Evolutionary conservation across 2,888 invertebrate genomes (phyloP), one percentile per base, ranked within the genome.

Genomic region (Aporophyla lueneburgensis): DNA sequence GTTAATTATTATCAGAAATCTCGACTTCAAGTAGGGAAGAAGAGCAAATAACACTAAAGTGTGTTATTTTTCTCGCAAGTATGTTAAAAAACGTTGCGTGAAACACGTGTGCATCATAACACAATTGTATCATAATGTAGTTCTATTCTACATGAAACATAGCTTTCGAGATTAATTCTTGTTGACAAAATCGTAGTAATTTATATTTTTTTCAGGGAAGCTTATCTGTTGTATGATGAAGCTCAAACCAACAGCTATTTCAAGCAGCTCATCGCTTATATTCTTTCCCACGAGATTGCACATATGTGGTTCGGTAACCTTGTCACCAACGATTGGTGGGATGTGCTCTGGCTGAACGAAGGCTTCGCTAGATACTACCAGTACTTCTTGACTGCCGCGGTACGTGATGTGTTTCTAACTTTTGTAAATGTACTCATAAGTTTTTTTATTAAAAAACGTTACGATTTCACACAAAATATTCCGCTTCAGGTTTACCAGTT

Each of bases 301-400:
- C 98, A 98, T 90, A 97, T 97, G 97, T 98, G 98, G 98, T 98
- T 98, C 88, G 98, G 98, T 58, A 97, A 98, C 90, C 92, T 97
- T 40, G 97, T 98, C 10, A 97, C 97, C 3, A 96, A 97, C 71
- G 94, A 97, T 56, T 98, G 97, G 97, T 98, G 98, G 98, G 96
- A 96, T 27, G 96, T 95, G n/a, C 92, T 97, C 2, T 98, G 97
- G 97, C 92, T 98, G 10, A 97, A 97, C 90, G 97, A 97, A 94
- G 97, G 97, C 5, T 98, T 98, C 81, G 98, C 98, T 0, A 97
- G 97, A 89, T 98, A 97, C 92, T 98, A 98, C 88, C 97, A 98
- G 92, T 98, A 98, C 90, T 97, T 97, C 87, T 97, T 97, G 0
- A 97, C 97, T 61, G 94, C 97, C 59, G 92, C 95, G 94, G 97